Conservation (phyloP, 1,140 invertebrate species). For the Vanessa atalanta region DNA sequence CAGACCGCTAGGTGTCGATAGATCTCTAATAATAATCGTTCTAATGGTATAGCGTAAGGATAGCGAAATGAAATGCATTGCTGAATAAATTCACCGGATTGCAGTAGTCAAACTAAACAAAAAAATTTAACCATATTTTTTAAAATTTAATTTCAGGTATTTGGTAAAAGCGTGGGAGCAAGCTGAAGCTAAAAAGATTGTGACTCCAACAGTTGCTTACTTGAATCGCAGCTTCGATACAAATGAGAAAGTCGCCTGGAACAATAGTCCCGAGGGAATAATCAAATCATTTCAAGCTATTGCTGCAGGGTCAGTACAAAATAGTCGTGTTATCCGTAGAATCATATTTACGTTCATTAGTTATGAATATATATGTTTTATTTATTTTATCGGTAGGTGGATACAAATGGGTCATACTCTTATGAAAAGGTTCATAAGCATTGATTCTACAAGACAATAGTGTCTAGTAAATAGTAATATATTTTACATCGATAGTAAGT, state of each 20-base stretch:
- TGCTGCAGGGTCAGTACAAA: slow-evolving; percentile 84
- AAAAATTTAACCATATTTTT: too few species aligned
- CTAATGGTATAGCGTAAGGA: too few species aligned
- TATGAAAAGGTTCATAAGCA: too few species aligned
- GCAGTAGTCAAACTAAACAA: too few species aligned
- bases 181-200: slow-evolving; percentile 79
- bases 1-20: slow-evolving; percentile 89
- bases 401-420: too few species aligned
- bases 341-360: too few species aligned
- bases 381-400: too few species aligned
- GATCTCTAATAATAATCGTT: not conserved
- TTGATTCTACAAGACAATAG: too few species aligned
- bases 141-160: slow-evolving; percentile 48
- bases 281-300: slow-evolving; percentile 85
- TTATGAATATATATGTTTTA: too few species aligned
- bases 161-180: slow-evolving; percentile 88
- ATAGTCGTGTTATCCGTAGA: not conserved
- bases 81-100: too few species aligned
- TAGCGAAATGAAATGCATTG: not conserved
- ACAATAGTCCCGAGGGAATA: slow-evolving; percentile 83
- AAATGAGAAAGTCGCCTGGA: slow-evolving; percentile 77
- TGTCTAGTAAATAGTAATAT: too few species aligned
- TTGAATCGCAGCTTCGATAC: slow-evolving; percentile 69
- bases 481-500: too few species aligned
- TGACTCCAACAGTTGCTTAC: slow-evolving; percentile 87